These are phyloP conservation scores for Drosophila tanythrix DNA, from an alignment of 2,888 invertebrate genomes.

Conservation along the genomic window DNA sequence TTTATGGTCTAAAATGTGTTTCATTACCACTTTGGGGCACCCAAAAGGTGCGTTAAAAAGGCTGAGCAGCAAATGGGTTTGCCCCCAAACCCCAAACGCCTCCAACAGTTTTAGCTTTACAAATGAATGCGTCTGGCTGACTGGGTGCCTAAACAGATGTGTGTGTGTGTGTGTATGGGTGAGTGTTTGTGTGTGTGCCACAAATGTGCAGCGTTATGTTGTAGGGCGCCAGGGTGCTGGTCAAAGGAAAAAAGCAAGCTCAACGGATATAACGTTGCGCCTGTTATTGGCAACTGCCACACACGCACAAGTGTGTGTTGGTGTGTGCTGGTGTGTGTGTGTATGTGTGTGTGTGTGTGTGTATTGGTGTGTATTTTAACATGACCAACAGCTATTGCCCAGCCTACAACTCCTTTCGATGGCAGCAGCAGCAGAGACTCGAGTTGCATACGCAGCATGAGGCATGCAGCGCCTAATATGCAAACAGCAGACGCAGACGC, in stretches of 20 bases:
- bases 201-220: slow-evolving; percentile 20
- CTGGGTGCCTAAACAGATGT: slow-evolving; percentile 51
- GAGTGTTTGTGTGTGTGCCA: slow-evolving; percentile 22
- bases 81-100: neutral
- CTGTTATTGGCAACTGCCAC: slow-evolving; percentile 77
- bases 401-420: slow-evolving; percentile 59
- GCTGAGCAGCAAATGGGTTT: neutral
- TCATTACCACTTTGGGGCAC: slow-evolving; percentile 73
- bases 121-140: slow-evolving; percentile 78
- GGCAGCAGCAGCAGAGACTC: slow-evolving; percentile 59
- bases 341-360: slow-evolving; percentile 24
- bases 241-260: slow-evolving; percentile 79
- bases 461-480: slow-evolving; percentile 76
- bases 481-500: slow-evolving; percentile 27
- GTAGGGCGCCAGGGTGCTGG: slow-evolving; percentile 56
- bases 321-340: slow-evolving; percentile 14
- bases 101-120: slow-evolving; percentile 66
- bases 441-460: slow-evolving; percentile 70
- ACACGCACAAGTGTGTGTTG: slow-evolving; percentile 24
- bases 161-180: neutral
- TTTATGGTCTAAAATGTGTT: slow-evolving; percentile 68
- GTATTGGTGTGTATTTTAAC: slow-evolving; percentile 61
- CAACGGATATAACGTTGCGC: slow-evolving; percentile 64
- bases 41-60: slow-evolving; percentile 72
- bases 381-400: slow-evolving; percentile 75